Base-by-base conservation (phyloP, 2,113 vertebrate genomes). In the Plestiodon gilberti region DNA sequence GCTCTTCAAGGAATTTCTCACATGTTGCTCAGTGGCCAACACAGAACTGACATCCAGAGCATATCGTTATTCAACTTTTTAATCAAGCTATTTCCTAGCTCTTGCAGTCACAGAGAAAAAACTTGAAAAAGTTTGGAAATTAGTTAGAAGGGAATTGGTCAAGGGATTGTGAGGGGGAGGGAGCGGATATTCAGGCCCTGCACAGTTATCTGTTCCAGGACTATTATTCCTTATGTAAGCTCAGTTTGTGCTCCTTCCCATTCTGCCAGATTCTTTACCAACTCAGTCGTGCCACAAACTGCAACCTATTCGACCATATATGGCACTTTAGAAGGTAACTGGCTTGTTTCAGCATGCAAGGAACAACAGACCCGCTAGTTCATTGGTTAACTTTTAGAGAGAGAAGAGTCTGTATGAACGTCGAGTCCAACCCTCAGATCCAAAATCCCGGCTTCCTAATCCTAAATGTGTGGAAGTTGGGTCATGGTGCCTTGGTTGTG, bases 101-200 rank as follows among this genome's bases (percentile, higher is more conserved):
- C 75, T 57, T 78, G 48, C 48, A 33, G 3, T 15, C 18, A 1
- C 48, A 33, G 30, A 77, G 48, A n/a, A 55, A 20, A 59, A 59
- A 52, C 75, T 33, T 22, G 52, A 78, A 10, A 7, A 20, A 22
- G 52, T 30, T 20, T 11, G 76, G n/a, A 33, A 33, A 23, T 55
- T n/a, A 5, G n/a, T 4, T 48, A 48, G 43, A 48, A 77, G 33
- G 70, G 10, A 73, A 73, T 9, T n/a, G 18, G 20, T 17, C 7
- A 20, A 57, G 17, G 6, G 30, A 35, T 2, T 1, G 6, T 9
- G 7, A 20, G 1, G 4, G 3, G n/a, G 30, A 6, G 28, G n/a
- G 43, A 48, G 43, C 8, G 43, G 17, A 3, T 4, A 30, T 18
- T 71, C 48, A 28, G 0, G 30, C 17, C n/a, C 9, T 78, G 52